Evolutionary conservation across 1,140 invertebrate species (phyloP), one percentile per base, ranked within the genome.

Genomic region (Elymnias hypermnestra): DNA sequence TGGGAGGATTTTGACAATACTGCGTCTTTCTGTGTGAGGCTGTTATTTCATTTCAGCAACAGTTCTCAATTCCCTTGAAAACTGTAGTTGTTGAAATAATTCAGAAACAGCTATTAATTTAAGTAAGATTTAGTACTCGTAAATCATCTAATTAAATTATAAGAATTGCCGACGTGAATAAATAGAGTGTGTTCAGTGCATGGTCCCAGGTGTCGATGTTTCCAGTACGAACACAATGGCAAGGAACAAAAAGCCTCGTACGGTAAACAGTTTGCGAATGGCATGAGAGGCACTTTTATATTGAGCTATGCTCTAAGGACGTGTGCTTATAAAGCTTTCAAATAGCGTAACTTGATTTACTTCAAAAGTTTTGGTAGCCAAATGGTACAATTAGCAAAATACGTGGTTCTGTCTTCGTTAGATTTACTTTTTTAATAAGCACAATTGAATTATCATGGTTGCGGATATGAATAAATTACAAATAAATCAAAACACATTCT

Each of bases 271-370:
- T 37, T 47, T 49, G 53, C 50, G 58, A 50, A 57, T 63, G 57
- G 52, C 55, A 63, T 65, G 59, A 52, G 65, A 63, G 63, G 60
- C 52, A 53, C 47, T 64, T 48, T 48, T 39, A 42, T 33, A 42
- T 51, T 19, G 41, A 47, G 51, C 41, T 23, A 54, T 54, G 43
- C 40, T 28, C 45, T 19, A 6, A 25, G 44, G 44, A 54, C 44
- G 38, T 54, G 48, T 46, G 28, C n/a, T n/a, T 46, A 33, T n/a
- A 39, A 43, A 39, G 17, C 48, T 14, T 29, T 47, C 39, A 18
- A 39, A 43, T 50, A 50, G 40, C 23, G 10, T 22, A 33, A 39
- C 45, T 47, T 47, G 45, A 47, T 47, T 47, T 46, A 46, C 33
- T 19, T 46, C 26, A 23, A 47, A 45, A 25, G 37, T 45, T 21